These are phyloP conservation scores for Sminthurinus aureus DNA, from an alignment of 2,888 invertebrate genomes.

Conservation along the genomic window DNA sequence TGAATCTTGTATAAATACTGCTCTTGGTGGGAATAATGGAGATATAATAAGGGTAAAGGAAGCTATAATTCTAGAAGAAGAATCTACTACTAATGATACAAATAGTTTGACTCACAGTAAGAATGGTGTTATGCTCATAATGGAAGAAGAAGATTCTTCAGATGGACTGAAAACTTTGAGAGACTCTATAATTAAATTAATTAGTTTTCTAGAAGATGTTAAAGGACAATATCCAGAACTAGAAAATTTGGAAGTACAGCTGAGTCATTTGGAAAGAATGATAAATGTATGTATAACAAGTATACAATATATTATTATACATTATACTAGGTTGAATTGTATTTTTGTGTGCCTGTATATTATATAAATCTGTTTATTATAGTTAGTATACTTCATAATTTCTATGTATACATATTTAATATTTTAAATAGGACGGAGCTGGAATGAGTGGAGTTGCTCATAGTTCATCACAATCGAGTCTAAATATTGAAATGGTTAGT, in stretches of 20 bases:
- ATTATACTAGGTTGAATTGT: background rate
- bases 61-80: background rate
- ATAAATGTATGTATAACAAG: conserved; percentile 61
- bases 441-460: conserved; percentile 1
- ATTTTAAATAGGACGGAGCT: conserved; percentile 30
- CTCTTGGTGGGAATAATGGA: background rate
- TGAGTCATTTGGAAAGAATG: conserved; percentile 62
- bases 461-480: conserved; percentile 63
- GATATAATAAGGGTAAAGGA: background rate
- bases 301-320: background rate
- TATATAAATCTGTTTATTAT: background rate
- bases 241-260: conserved; percentile 63
- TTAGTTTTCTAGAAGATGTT: conserved; percentile 62
- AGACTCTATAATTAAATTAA: conserved; percentile 39
- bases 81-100: background rate
- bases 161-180: conserved; percentile 35
- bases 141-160: conserved; percentile 35
- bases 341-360: background rate
- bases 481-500: conserved; percentile 66
- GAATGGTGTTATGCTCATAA: conserved; percentile 39
- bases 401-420: background rate
- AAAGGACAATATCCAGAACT: conserved; percentile 65
- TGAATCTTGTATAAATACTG: background rate
- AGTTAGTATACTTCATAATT: no score
- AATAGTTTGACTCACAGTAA: conserved; percentile 32